Base-by-base conservation (phyloP, 2,113 vertebrate species). In the Pica pica region DNA sequence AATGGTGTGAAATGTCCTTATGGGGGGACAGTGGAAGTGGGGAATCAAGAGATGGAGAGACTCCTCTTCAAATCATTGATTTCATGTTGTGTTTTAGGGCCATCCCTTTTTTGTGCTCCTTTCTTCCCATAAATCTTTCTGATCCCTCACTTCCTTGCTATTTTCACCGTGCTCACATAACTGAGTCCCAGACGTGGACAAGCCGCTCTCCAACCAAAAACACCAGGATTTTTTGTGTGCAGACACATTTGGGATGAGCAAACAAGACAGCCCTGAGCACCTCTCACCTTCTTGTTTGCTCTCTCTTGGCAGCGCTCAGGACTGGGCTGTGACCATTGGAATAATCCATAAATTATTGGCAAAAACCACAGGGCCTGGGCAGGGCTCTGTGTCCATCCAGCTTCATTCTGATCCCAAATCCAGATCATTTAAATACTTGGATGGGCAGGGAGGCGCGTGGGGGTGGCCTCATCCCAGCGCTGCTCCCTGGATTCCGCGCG, bases 1-100 rank as follows among this genome's bases (percentile, higher is more conserved):
- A 92, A 64, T 55, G 71, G 47, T 80, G 53, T 86, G 89, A 92
- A 77, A 94, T 86, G 68, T 86, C 83, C 31, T 95, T 69, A 22
- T 5, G 31, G 47, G 11, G 19, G 33, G 26, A 27, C 1, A 0
- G 27, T 13, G 33, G 18, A 19, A 53, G 16, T 1, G 5, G 27
- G 64, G 33, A 18, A 35, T 37, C 16, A 2, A 13, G 41, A 31
- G 19, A 19, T 3, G 26, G 31, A 19, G 67, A 76, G 79, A 69
- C n/a, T 9, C 31, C 13, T 70, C 35, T 76, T 21, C 28, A 22
- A 21, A 21, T 53, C 3, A 6, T 28, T 52, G 56, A 41, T 79
- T 44, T 47, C 20, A 33, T 27, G 5, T 1, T 11, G 27, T 11
- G 0, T 4, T 80, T 80, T 21, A 42, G 60, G n/a, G 23, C 11